Percentiles rank a stretch among this genome's conserved stretches.
Conservation (phyloP, 2,797 vertebrate species). For the Sphaeramia orbicularis region DNA sequence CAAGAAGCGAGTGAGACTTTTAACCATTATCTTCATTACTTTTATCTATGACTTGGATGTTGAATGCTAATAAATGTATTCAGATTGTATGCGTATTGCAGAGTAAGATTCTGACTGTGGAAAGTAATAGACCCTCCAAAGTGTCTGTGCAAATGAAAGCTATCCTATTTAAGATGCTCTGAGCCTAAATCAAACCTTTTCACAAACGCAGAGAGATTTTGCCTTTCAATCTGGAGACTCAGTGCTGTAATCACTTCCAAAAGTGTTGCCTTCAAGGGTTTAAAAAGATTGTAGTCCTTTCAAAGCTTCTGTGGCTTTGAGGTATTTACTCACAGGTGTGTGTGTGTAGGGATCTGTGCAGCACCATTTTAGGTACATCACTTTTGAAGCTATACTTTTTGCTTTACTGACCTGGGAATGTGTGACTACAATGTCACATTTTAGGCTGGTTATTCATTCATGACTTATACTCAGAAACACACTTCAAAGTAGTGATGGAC, state of each 20-base stretch:
- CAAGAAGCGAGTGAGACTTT: not conserved
- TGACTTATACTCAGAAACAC: too few relatives aligned
- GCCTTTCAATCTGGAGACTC: conserved; percentile 1
- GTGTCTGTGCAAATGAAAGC: conserved; percentile 1
- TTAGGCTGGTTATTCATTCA: too few relatives aligned
- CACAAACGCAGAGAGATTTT: conserved; percentile 6
- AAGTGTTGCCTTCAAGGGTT: conserved; percentile 4
- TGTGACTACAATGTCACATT: too few relatives aligned
- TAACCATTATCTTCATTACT: not conserved
- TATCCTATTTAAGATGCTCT: not conserved
- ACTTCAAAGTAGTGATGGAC: too few relatives aligned
- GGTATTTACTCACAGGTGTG: not conserved
- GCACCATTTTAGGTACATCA: not conserved
- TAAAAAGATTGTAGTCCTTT: not conserved
- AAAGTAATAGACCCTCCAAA: not conserved
- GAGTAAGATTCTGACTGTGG: not conserved
- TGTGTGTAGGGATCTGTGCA: not conserved
- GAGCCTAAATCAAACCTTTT: conserved; percentile 11
- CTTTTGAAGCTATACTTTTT: not conserved
- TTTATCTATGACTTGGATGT: not conserved
- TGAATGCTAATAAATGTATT: not conserved
- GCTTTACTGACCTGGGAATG: not conserved
- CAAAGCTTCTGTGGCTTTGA: conserved; percentile 8
- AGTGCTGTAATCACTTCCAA: not conserved
- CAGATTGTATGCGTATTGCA: not conserved